phyloP scores from a whole-genome alignment of 1,140 invertebrate genomes.

The fruit fly (Drosophila melanogaster) region DNA sequence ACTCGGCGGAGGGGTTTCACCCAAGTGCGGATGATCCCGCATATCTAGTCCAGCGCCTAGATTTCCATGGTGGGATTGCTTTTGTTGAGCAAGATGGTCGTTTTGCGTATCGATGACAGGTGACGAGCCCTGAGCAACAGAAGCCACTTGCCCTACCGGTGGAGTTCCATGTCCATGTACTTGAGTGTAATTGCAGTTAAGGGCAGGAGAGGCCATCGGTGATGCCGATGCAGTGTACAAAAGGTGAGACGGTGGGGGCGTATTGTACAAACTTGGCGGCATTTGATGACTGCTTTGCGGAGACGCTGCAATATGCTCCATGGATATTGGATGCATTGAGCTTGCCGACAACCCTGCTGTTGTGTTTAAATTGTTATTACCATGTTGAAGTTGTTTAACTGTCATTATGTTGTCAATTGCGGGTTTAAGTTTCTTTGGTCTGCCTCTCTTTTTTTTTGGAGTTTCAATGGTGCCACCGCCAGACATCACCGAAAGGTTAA shows the following conservation, averaged over 20 bases:
- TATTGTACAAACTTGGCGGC: slow-evolving; percentile 64
- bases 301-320: slow-evolving; percentile 58
- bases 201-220: slow-evolving; percentile 73
- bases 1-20: slow-evolving; percentile 71
- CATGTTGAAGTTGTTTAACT: slow-evolving; percentile 27
- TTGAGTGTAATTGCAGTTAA: slow-evolving; percentile 68
- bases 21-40: slow-evolving; percentile 59
- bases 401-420: slow-evolving; percentile 68
- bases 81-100: slow-evolving; percentile 21
- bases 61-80: slow-evolving; percentile 10
- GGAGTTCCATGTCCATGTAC: slow-evolving; percentile 48
- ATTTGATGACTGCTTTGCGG: slow-evolving; percentile 67
- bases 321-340: slow-evolving; percentile 37
- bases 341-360: slow-evolving; percentile 14
- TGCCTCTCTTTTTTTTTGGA: slow-evolving; percentile 89
- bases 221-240: slow-evolving; percentile 68
- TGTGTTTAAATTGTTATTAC: slow-evolving; percentile 15
- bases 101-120: slow-evolving; percentile 32
- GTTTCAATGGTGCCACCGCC: slow-evolving; percentile 13
- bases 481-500: slow-evolving; percentile 71
- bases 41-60: slow-evolving; percentile 11
- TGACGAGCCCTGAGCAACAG: slow-evolving; percentile 20
- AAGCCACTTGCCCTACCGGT: slow-evolving; percentile 26
- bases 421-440: slow-evolving; percentile 92
- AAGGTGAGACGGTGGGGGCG: slow-evolving; percentile 67